Evolutionary conservation across 2,113 vertebrate species (phyloP), one percentile per base, ranked within the genome.

Genomic region (Sorex araneus): DNA sequence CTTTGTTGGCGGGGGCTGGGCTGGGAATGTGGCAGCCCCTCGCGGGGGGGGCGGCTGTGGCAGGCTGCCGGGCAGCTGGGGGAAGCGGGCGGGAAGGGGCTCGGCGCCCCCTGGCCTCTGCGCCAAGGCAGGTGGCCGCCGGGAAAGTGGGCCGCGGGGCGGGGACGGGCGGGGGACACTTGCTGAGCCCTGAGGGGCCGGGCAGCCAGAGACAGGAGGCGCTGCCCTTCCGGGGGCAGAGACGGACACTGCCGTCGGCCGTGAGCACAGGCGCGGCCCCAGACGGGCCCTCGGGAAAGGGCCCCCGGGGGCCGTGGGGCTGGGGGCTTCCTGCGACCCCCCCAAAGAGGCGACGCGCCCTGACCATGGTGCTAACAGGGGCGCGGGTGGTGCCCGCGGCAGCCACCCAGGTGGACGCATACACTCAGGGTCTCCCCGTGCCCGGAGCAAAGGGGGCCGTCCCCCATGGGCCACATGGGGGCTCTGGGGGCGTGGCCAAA

Each of bases 1-100:
- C 95, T 90, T 98, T 98, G 97, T 97, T 98, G 97, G 95, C 43
- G 76, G 67, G 96, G 96, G 97, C 23, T 85, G 94, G 28, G 66
- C 93, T 97, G 66, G 97, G 98, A 98, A 98, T 98, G 97, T 96
- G 92, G 95, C 47, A 50, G 47, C 47, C 47, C 47, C 47, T 50
- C 47, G 47, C 47, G 2, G 6, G 13, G 13, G 47, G 47, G 47
- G 92, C 84, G 96, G 96, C 96, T 76, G 95, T 77, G 95, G 91
- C 89, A 74, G 90, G 94, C 0, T 6, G 88, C 78, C 45, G 88
- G 93, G 87, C 93, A 84, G 93, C 94, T 88, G 95, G 96, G 91
- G 83, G 94, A 79, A 76, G 69, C 30, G 36, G 54, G 47, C 27
- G 50, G 79, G 3, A 32, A 28, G 36, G 19, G n/a, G 71, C 50